Evolutionary conservation across 2,113 vertebrate genomes (phyloP), one percentile per base, ranked within the genome.

Genomic region (Macaca fascicularis): DNA sequence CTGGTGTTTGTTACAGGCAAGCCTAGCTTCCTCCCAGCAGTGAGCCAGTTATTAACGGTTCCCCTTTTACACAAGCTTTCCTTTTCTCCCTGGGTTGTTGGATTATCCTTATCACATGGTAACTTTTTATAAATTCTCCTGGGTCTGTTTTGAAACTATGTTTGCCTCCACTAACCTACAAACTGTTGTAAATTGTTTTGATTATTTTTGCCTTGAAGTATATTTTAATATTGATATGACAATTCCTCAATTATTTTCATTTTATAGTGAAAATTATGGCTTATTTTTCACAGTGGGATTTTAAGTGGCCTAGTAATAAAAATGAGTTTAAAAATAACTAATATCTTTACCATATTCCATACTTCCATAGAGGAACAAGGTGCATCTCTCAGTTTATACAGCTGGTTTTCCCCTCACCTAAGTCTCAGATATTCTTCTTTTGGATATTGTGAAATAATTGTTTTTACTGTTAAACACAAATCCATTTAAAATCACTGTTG

Each of bases 231-330:
- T 10, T 38, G 16, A 45, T 83, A 78, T 45, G 43, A 57, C 0
- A 90, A 75, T 64, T 67, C 43, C 67, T 7, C 72, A 81, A 55
- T 82, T 74, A 74, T 67, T 88, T 95, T 57, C 64, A 38, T 43
- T 38, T 78, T 95, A 45, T 61, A 70, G 25, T 85, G 50, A 55
- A 90, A 83, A 85, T 75, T 80, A 48, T 48, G 30, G 1, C 17
- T 19, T n/a, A 23, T n/a, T 57, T n/a, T 23, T 55, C 17, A 19
- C 11, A 10, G 25, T 12, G 45, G 20, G 50, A 69, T 57, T 90
- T 38, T 86, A 69, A 85, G 0, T 64, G 83, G n/a, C 35, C 48
- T 32, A 70, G 9, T 38, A 82, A 91, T 74, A 59, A 79, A 59
- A 57, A 10, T 8, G 3, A 76, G 45, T 57, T 48, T 79, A 23